Evolutionary conservation across 2,797 vertebrate genomes (phyloP).

Genomic region (Myripristis murdjan): DNA sequence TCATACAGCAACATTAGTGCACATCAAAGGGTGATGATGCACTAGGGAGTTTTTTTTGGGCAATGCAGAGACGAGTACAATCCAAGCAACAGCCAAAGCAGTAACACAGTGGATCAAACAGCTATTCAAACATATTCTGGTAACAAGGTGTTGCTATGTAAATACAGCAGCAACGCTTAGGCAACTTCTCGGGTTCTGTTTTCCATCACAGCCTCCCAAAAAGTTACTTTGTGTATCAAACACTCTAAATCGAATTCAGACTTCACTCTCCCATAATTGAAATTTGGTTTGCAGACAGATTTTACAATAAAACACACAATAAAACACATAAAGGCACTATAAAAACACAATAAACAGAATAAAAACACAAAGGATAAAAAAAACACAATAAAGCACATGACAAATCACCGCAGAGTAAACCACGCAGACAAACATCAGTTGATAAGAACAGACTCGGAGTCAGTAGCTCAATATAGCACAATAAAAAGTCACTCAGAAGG

Average conservation of each 20-base stretch:
- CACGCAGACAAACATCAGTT: constrained; percentile 7
- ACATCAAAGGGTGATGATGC: no score
- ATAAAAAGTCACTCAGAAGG: constrained; percentile 7
- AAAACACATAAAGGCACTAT: constrained; percentile 6
- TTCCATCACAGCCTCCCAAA: constrained; percentile 21
- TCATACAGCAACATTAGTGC: not conserved
- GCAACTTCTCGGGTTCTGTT: constrained; percentile 13
- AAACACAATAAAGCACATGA: constrained; percentile 7
- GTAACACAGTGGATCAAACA: not conserved
- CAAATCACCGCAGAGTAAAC: not conserved
- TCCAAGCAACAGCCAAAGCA: not conserved
- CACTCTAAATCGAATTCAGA: constrained; percentile 23
- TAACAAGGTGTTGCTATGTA: constrained; percentile 9
- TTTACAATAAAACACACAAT: constrained; percentile 35
- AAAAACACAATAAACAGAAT: constrained; percentile 40
- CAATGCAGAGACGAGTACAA: not conserved
- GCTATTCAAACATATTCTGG: not conserved
- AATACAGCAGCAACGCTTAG: not conserved
- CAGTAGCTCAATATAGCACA: not conserved
- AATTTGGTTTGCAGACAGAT: constrained; percentile 45
- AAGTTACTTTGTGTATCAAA: constrained; percentile 14
- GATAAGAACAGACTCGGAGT: constrained; percentile 4
- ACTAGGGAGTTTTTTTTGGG: not conserved
- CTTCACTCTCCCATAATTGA: constrained; percentile 34
- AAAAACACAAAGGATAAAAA: constrained; percentile 19